Evolutionary conservation across 2,113 vertebrate species (phyloP).

Genomic region (Seriola dumerili): DNA sequence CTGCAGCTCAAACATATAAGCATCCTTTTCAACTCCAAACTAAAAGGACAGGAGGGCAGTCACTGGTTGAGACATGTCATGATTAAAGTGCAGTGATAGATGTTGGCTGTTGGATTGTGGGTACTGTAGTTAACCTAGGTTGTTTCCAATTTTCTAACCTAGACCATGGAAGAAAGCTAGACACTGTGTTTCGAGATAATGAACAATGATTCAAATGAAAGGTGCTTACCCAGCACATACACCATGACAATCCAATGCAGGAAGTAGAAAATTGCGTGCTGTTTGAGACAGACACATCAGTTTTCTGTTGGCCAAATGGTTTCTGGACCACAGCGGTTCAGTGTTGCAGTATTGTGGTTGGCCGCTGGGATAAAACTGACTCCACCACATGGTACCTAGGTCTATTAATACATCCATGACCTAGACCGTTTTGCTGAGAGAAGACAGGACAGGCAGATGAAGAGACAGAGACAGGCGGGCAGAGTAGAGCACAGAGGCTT

Average conservation of each 20-base stretch:
- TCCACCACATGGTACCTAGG: slow-evolving; percentile 1
- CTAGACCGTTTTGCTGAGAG: slow-evolving; percentile 4
- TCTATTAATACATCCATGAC: slow-evolving; percentile 58
- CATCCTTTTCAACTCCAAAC: neutral
- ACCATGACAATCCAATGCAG: neutral
- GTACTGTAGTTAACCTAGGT: slow-evolving; percentile 11
- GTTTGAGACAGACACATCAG: neutral
- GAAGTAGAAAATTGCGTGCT: neutral
- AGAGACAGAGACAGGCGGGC: neutral
- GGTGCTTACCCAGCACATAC: neutral
- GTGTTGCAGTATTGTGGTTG: neutral
- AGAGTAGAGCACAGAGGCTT: slow-evolving; percentile 5
- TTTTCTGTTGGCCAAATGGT: neutral
- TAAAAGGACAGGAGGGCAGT: neutral
- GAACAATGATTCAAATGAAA: neutral
- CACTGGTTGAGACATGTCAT: neutral
- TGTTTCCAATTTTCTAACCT: neutral
- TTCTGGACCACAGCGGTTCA: neutral
- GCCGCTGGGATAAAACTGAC: slow-evolving; percentile 10
- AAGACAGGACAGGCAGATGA: slow-evolving; percentile 3
- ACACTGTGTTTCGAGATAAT: neutral
- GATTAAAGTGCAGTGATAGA: slow-evolving; percentile 59
- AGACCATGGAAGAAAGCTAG: neutral
- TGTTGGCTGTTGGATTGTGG: slow-evolving; percentile 32
- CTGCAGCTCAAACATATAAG: slow-evolving; percentile 1